These are phyloP conservation scores for Flexamia atlantica DNA, from an alignment of 2,888 invertebrate species.

Conservation along the genomic window DNA sequence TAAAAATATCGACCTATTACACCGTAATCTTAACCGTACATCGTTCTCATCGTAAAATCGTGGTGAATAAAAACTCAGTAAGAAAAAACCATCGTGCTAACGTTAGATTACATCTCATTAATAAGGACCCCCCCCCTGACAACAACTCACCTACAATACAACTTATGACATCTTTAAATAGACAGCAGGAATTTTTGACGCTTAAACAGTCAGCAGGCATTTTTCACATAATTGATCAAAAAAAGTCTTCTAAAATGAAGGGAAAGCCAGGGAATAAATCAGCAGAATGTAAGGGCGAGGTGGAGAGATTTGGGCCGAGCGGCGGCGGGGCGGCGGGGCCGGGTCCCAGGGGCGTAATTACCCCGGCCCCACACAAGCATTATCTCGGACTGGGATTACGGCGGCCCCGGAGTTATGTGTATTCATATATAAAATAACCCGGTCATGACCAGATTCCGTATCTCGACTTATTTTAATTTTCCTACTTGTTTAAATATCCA, in stretches of 20 bases:
- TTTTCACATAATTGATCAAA: background rate
- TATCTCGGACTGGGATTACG: constrained; percentile 31
- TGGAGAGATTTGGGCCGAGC: constrained; percentile 14
- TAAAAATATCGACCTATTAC: no score
- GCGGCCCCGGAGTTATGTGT: background rate
- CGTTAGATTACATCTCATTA: no score
- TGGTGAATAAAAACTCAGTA: no score
- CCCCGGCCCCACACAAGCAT: constrained; percentile 1
- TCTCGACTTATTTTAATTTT: no score
- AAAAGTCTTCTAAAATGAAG: constrained; percentile 5
- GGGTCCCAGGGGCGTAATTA: background rate
- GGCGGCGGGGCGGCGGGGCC: background rate
- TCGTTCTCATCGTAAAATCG: no score
- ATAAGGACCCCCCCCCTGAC: no score
- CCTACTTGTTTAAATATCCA: background rate
- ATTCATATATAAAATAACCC: background rate
- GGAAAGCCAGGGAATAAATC: constrained; percentile 17
- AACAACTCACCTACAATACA: no score
- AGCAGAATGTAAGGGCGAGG: background rate
- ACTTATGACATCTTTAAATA: no score
- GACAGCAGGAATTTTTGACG: no score
- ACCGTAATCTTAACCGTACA: no score
- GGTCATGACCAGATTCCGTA: background rate
- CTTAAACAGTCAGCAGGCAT: no score
- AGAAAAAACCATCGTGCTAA: no score